These are phyloP conservation scores for Drosophila dives DNA, from an alignment of 2,888 invertebrate genomes.

Conservation along the genomic window DNA sequence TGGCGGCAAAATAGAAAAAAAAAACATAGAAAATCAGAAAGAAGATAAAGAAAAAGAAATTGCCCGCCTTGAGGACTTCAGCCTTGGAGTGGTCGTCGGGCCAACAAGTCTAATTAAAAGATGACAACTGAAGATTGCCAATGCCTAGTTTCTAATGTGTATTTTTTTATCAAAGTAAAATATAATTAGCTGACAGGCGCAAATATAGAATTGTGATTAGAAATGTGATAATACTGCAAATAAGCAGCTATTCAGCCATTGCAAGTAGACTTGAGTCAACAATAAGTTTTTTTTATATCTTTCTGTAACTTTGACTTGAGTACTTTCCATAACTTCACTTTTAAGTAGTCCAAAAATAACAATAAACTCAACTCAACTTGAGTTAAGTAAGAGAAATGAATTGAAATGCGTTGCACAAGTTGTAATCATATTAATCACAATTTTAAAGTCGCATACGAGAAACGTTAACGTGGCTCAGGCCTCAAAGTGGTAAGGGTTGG, in stretches of 20 bases:
- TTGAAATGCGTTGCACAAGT: not conserved
- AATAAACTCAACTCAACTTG: not conserved
- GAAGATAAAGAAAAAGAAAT: not conserved
- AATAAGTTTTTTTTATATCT: not conserved
- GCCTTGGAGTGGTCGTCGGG: slow-evolving; percentile 10
- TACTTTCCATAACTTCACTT: not conserved
- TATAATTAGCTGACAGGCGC: slow-evolving; percentile 65
- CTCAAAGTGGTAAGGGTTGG: not conserved
- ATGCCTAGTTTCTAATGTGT: not conserved
- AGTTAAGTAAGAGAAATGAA: not conserved
- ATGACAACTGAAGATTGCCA: slow-evolving; percentile 45
- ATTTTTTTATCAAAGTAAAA: slow-evolving; percentile 20
- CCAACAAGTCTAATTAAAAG: slow-evolving; percentile 56
- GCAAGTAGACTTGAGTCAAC: not conserved
- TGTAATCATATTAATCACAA: not conserved
- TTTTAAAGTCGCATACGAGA: not conserved
- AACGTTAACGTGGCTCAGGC: slow-evolving; percentile 2
- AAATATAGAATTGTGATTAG: slow-evolving; percentile 23
- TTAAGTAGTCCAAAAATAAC: not conserved
- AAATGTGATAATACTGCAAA: not conserved
- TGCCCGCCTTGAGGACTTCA: slow-evolving; percentile 3
- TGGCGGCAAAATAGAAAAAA: slow-evolving; percentile 40
- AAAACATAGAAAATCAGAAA: slow-evolving; percentile 18
- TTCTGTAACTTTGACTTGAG: not conserved
- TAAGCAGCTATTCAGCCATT: not conserved